Evolutionary conservation across 2,888 invertebrate genomes (phyloP), one percentile per base, ranked within the genome.

Genomic region (Dysmachus trigonus): DNA sequence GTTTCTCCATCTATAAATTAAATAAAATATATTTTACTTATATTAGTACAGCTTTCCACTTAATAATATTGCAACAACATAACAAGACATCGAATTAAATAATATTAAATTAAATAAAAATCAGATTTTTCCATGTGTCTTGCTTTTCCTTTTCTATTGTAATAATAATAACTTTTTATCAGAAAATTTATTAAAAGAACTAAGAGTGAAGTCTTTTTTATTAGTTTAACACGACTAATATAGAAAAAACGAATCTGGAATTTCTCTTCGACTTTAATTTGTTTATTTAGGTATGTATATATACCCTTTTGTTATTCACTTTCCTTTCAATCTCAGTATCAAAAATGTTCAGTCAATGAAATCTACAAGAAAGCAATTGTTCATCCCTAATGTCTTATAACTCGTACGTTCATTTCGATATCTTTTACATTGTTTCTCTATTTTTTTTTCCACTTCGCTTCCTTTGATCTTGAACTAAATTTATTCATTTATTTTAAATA

Each of bases 311-410:
- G 6, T 31, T 5, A 53, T n/a, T 73, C 15, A 41, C 38, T 73
- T 73, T 33, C 8, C 18, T 22, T 77, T 51, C 30, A 27, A 41
- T 47, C 5, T 8, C 77, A 77, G 47, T 77, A 77, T 77, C 47
- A 77, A 77, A 77, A 62, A 30, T 47, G 13, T 41, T 77, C 77
- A 77, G 77, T 77, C 77, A 77, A 27, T 77, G 13, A 77, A 41
- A 47, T 77, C 35, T 27, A 47, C 27, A 18, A 51, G 38, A 51
- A 51, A 51, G 51, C 51, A 51, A 22, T 62, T 3, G 2, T 62
- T 22, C n/a, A n/a, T n/a, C 6, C n/a, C 18, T n/a, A 47, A n/a
- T 0, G 47, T 0, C n/a, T 47, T 47, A 6, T 38, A 15, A 41
- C 15, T 41, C 38, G 38, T 41, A 13, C 15, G 2, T 47, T 47